A percentile compares a stretch with the other conserved stretches of the same genome.
phyloP scores from a whole-genome alignment of 53 echinoderm and acorn worm genomes.

The Paelopatides confundens region DNA sequence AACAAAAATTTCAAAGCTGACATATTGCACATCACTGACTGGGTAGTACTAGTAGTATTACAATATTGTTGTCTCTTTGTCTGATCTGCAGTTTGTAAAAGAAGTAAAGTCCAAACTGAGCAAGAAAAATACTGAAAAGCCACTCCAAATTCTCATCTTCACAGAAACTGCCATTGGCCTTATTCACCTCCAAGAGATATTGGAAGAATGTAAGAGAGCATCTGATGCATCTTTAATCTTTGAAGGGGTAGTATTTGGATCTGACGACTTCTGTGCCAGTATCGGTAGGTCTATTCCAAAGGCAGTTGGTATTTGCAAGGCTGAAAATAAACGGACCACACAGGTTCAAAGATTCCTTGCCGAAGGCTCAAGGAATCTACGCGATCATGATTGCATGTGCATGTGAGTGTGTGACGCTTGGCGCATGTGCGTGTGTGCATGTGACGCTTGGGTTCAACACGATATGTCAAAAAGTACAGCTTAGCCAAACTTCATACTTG shows the following conservation, averaged over 20 bases:
- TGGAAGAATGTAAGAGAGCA: constrained; percentile 74
- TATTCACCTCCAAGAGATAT: constrained; percentile 70
- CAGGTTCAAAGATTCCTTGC: too few species aligned
- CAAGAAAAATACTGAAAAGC: constrained; percentile 35
- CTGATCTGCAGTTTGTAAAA: not conserved
- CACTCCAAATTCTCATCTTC: constrained; percentile 72
- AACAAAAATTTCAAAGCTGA: too few species aligned
- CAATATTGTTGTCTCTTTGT: not conserved
- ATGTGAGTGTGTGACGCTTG: too few species aligned
- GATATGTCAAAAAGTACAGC: too few species aligned
- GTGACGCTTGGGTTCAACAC: too few species aligned
- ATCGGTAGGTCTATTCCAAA: constrained; percentile 67
- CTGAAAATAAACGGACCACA: too few species aligned
- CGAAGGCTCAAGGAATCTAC: too few species aligned
- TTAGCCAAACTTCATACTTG: too few species aligned
- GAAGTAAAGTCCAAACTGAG: not conserved
- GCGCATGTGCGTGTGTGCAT: not conserved
- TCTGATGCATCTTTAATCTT: constrained; percentile 70
- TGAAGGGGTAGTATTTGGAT: constrained; percentile 96
- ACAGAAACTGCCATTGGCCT: constrained; percentile 89
- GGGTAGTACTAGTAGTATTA: too few species aligned
- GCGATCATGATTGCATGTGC: too few species aligned
- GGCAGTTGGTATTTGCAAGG: not conserved
- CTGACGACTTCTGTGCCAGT: constrained; percentile 96
- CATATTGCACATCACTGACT: too few species aligned